Base-by-base conservation (phyloP, 2,888 invertebrate genomes). In the Hydrotaea cyrtoneurina region DNA sequence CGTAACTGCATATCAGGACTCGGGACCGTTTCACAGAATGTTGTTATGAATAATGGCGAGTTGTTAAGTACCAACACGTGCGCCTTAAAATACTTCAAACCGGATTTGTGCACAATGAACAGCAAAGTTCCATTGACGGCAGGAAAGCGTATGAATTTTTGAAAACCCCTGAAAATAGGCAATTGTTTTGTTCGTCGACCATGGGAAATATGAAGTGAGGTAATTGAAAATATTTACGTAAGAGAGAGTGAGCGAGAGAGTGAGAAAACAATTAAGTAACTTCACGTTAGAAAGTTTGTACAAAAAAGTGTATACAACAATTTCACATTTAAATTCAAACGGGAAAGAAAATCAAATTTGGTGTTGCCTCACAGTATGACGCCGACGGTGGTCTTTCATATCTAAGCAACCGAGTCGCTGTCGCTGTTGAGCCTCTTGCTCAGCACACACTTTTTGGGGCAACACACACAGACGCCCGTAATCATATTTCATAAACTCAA, bases 11-110 rank as follows among this genome's bases (percentile, higher is more conserved):
- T 69, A 46, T 2, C 46, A 13, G 23, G 5, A 21, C 69, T 69
- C 15, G 7, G 13, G 31, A 62, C 13, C 43, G 15, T 69, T 43
- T 46, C 13, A 13, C 69, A 69, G 8, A 69, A 15, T 46, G 15
- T 46, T 69, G 21, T 69, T 69, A 69, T 69, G 69, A 69, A 69
- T 46, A 69, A 69, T 69, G 69, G 69, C 15, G 43, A 46, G 69
- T 69, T 46, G 79, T 82, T 82, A 82, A 85, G 85, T 74, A 85
- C 74, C 53, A 59, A 79, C 82, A 85, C 85, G 85, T 85, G 82
- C 62, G 62, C 53, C 26, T 59, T 74, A 11, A 78, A 72, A 72
- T 31, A 31, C 66, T 66, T 66, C 19, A 66, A 66, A 66, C 31
- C 23, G 69, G 31, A 23, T 46, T 69, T 69, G 46, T 46, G 23